Evolutionary conservation across 2,888 invertebrate species (phyloP).

Genomic region (Syrista parreyssii): DNA sequence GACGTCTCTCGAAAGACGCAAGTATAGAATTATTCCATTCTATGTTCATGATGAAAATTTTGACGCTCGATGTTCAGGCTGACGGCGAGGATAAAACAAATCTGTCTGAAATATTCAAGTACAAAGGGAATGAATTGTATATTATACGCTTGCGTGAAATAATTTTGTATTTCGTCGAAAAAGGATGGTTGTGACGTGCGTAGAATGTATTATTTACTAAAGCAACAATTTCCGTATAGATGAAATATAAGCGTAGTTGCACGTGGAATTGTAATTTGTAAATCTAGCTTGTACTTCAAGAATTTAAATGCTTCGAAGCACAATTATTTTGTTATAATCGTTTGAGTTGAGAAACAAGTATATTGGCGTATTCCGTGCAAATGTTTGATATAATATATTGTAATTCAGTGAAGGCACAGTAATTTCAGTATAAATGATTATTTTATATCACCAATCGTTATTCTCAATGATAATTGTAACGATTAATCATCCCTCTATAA

Average conservation of each 20-base stretch:
- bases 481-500: too few relatives aligned
- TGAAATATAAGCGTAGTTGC: too few relatives aligned
- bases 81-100: slow-evolving; percentile 22
- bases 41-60: slow-evolving; percentile 47
- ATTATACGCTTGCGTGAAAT: slow-evolving; percentile 31
- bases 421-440: not conserved
- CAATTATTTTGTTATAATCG: too few relatives aligned
- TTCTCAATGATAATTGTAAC: too few relatives aligned
- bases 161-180: slow-evolving; percentile 28
- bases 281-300: too few relatives aligned
- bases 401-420: too few relatives aligned
- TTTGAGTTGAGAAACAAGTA: too few relatives aligned
- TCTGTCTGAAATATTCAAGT: slow-evolving; percentile 20
- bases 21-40: slow-evolving; percentile 49
- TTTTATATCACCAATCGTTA: not conserved
- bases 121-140: slow-evolving; percentile 32
- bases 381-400: too few relatives aligned
- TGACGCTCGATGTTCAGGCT: slow-evolving; percentile 39
- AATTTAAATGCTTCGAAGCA: too few relatives aligned
- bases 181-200: slow-evolving; percentile 33
- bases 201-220: slow-evolving; percentile 8
- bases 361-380: too few relatives aligned
- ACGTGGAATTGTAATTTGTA: too few relatives aligned
- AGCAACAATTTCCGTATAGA: too few relatives aligned
- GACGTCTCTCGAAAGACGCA: slow-evolving; percentile 40